Evolutionary conservation across 2,888 invertebrate species (phyloP).

Genomic region (Argynnis bischoffii): DNA sequence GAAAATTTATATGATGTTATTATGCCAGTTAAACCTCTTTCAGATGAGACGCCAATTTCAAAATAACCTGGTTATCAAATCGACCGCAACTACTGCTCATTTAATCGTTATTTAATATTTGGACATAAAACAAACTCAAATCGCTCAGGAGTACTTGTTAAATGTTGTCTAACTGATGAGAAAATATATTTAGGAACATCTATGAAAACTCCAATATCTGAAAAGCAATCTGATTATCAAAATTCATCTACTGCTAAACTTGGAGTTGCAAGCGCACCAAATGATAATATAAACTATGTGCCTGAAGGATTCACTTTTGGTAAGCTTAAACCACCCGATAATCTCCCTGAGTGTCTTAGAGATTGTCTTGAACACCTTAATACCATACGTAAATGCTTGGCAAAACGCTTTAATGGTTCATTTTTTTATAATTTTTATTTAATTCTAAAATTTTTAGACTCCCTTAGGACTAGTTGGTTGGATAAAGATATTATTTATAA

Average conservation of each 20-base stretch:
- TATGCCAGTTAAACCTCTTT: no score
- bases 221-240: no score
- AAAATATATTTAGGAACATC: no score
- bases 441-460: conserved; percentile 61
- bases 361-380: conserved; percentile 38
- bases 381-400: conserved; percentile 66
- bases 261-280: conserved; percentile 72
- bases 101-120: no score
- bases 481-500: conserved; percentile 68
- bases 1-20: no score
- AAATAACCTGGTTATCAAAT: no score
- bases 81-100: no score
- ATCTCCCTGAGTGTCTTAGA: conserved; percentile 70
- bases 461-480: conserved; percentile 71
- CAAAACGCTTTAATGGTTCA: conserved; percentile 54
- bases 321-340: conserved; percentile 63
- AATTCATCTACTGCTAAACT: conserved; percentile 46
- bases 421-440: conserved; percentile 62
- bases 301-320: conserved; percentile 77
- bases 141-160: no score
- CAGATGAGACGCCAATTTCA: no score
- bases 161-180: no score
- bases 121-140: no score
- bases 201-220: no score
- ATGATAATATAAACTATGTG: conserved; percentile 71